Percentiles rank a stretch among this genome's conserved stretches.
These are phyloP conservation scores for Girardinichthys multiradiatus DNA, from an alignment of 2,113 vertebrate genomes.

Conservation along the genomic window DNA sequence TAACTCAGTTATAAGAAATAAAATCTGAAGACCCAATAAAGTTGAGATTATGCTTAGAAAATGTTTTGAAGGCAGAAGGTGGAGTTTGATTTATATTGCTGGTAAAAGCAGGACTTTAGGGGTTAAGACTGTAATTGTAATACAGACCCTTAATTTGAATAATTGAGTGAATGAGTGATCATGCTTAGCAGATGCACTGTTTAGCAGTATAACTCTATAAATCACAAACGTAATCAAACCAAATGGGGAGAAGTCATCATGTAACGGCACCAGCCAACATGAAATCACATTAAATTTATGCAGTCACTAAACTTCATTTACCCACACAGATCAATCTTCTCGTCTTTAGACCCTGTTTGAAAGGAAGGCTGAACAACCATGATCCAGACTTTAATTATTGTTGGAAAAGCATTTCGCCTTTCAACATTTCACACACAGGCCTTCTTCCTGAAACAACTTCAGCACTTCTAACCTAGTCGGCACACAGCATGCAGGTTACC, in stretches of 20 bases:
- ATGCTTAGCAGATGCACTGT: constrained; percentile 61
- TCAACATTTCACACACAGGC: constrained; percentile 2
- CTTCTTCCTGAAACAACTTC: not conserved
- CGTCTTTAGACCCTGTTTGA: constrained; percentile 10
- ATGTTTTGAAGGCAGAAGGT: constrained; percentile 44
- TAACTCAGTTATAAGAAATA: not conserved
- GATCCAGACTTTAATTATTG: constrained; percentile 1
- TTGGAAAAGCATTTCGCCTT: not conserved
- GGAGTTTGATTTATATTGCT: constrained; percentile 65
- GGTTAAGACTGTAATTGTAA: constrained; percentile 73
- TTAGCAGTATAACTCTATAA: constrained; percentile 62
- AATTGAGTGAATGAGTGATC: constrained; percentile 75
- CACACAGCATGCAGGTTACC: constrained; percentile 65
- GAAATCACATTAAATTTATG: constrained; percentile 65
- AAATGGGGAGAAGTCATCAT: constrained; percentile 70
- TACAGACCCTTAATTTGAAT: constrained; percentile 72
- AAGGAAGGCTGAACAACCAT: constrained; percentile 10
- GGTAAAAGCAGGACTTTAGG: constrained; percentile 61
- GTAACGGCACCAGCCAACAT: constrained; percentile 61
- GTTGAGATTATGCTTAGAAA: constrained; percentile 19
- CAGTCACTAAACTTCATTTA: constrained; percentile 66
- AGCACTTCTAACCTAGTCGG: constrained; percentile 2
- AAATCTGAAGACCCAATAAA: not conserved
- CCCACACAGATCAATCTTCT: constrained; percentile 46
- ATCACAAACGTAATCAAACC: constrained; percentile 72